phyloP scores from a whole-genome alignment of 1,140 invertebrate genomes.

The Pseudobourletiella spinata region DNA sequence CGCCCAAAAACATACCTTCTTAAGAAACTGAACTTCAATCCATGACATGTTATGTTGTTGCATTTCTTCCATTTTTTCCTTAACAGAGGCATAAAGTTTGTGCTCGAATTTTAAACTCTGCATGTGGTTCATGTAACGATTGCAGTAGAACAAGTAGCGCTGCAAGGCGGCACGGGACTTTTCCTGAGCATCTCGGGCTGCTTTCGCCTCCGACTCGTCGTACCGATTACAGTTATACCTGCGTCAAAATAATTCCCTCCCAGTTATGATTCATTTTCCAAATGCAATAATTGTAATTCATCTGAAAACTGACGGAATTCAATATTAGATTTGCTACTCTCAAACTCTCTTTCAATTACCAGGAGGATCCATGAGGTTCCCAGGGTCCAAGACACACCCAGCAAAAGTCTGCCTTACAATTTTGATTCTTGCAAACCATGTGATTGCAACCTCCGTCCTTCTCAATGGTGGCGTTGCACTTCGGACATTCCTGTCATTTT shows the following conservation, averaged over 20 bases:
- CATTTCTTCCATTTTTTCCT: slow-evolving; percentile 99
- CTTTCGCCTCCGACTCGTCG: slow-evolving; percentile 93
- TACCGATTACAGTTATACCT: slow-evolving; percentile 96
- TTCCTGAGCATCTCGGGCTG: slow-evolving; percentile 91
- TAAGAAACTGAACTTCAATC: slow-evolving; percentile 98
- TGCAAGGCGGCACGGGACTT: slow-evolving; percentile 80
- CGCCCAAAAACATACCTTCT: slow-evolving; percentile 52
- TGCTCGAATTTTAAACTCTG: slow-evolving; percentile 96
- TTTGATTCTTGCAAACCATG: slow-evolving; percentile 98
- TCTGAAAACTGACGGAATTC: too few species aligned
- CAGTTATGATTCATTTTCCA: slow-evolving; percentile 1
- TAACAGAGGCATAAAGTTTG: slow-evolving; percentile 87
- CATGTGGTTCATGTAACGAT: slow-evolving; percentile 99
- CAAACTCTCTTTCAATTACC: slow-evolving; percentile 55
- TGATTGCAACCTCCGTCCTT: slow-evolving; percentile 99
- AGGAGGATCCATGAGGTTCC: slow-evolving; percentile 96
- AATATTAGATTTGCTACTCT: too few species aligned
- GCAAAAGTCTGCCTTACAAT: slow-evolving; percentile 96
- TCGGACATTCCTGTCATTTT: slow-evolving; percentile 81
- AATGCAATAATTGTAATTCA: not conserved
- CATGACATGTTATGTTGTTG: slow-evolving; percentile 99
- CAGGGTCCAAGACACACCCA: slow-evolving; percentile 98
- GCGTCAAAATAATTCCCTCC: slow-evolving; percentile 22
- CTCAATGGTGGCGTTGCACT: slow-evolving; percentile 96
- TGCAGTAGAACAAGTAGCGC: slow-evolving; percentile 96